Evolutionary conservation across 2,797 vertebrate genomes (phyloP), one percentile per base, ranked within the genome.

Genomic region (Setipinna tenuifilis): DNA sequence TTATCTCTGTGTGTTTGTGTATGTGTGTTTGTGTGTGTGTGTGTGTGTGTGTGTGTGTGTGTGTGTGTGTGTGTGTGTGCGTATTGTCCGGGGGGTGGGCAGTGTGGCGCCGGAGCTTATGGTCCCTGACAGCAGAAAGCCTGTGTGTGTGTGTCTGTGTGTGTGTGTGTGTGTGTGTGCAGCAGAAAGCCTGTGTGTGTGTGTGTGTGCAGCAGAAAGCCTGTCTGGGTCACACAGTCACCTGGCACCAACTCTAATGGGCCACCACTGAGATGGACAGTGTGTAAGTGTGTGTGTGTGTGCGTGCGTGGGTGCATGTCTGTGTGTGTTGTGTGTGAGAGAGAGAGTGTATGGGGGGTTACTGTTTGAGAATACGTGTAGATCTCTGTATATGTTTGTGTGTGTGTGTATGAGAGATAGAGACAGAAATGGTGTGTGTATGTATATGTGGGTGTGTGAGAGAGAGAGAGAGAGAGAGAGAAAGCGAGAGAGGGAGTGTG

Each of bases 211-310:
- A 86, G 91, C 93, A 92, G 88, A 92, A 92, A 87, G 84, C 87
- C 85, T 88, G 92, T 93, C 93, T 93, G 92, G 92, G 92, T 93
- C 91, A 91, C 87, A 83, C 86, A 93, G 91, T 92, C 92, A 92
- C 88, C 92, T 92, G 93, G 93, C 93, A 91, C 92, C 93, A 93
- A 89, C n/a, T 85, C 88, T 93, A 94, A 93, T 93, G 89, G 90
- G 84, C 78, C 83, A 86, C 87, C 82, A 89, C 88, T 82, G 91
- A 83, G 81, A 35, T 28, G 44, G 83, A 35, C 35, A 17, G 57
- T 46, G 81, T 54, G 82, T 21, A 68, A 44, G 11, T 17, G 23
- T 31, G 57, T 71, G 6, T 82, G 59, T 84, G 62, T 57, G 84
- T 84, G 88, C 82, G 82, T 46, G 88, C 83, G 21, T 81, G 71